Evolutionary conservation across 1,140 invertebrate genomes (phyloP), one percentile per base, ranked within the genome.

Genomic region (Maconellicoccus hirsutus): DNA sequence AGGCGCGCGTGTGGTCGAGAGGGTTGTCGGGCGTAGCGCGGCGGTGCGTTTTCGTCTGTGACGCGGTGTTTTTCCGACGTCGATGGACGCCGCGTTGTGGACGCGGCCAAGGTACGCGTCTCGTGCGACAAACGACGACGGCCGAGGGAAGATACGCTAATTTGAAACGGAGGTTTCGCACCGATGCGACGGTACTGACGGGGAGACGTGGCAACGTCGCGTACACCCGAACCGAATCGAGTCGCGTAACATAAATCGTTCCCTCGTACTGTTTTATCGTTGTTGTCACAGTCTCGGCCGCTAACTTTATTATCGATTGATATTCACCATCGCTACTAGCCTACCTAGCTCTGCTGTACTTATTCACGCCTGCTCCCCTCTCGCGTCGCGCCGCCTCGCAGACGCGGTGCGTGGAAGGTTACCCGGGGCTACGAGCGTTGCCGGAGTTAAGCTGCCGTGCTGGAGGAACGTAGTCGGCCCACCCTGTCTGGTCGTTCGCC

Each of bases 251-350:
- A 52, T 52, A 52, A 19, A 52, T 52, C 12, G 29, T 33, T 52
- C 42, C 42, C 42, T 52, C 42, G 42, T 52, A 19, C 42, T 52
- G 42, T 16, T 52, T 52, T 52, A 16, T 52, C 10, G 42, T 52
- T 52, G 42, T 52, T 52, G 42, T 52, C 42, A 52, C 42, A 52
- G 42, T 52, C 42, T 52, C 42, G 2, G 42, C 10, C 42, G 42
- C 42, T 19, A 52, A 19, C 42, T 52, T 16, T 52, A 52, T 52
- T 52, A 52, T 52, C 42, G 42, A 52, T 52, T 52, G 42, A 52
- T 52, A 52, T 52, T 52, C 42, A 52, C 42, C 42, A 52, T 52
- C 42, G 42, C 42, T 52, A 52, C 42, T 52, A 52, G 42, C 42
- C 42, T 19, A 52, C n/a, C n/a, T n/a, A n/a, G n/a, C n/a, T n/a